Conservation (phyloP, 2,797 vertebrate species). For the Cyprinodon diabolis region DNA sequence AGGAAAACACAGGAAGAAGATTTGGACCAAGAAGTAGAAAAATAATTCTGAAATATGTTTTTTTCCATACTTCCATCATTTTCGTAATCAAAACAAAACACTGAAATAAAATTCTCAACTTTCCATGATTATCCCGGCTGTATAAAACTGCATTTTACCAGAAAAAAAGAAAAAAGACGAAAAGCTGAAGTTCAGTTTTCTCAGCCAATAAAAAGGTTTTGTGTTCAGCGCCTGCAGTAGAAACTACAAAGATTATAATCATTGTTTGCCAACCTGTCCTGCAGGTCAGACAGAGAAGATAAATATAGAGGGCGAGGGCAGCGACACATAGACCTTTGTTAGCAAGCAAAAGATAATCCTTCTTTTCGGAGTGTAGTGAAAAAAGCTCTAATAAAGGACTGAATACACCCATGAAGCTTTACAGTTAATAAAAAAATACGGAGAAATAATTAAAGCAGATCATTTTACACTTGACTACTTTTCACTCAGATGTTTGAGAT, state of each 20-base stretch:
- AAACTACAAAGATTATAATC: slow-evolving; percentile 16
- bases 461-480: not conserved
- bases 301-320: not conserved
- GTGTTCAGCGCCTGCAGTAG: not conserved
- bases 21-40: no score
- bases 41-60: no score
- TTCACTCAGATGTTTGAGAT: slow-evolving; percentile 1
- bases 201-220: not conserved
- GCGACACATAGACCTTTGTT: slow-evolving; percentile 1
- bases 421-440: not conserved
- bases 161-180: rapidly evolving
- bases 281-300: slow-evolving; percentile 28
- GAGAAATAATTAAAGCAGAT: not conserved
- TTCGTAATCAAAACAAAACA: not conserved
- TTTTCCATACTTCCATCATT: not conserved
- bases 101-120: not conserved
- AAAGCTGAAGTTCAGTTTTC: not conserved
- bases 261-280: slow-evolving; percentile 1
- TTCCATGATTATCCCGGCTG: not conserved
- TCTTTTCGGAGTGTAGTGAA: no score
- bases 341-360: not conserved
- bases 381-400: not conserved
- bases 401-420: not conserved
- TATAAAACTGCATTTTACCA: not conserved
- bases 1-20: not conserved